Conservation (phyloP, 2,113 vertebrate genomes). For the Phyllostomus discolor region DNA sequence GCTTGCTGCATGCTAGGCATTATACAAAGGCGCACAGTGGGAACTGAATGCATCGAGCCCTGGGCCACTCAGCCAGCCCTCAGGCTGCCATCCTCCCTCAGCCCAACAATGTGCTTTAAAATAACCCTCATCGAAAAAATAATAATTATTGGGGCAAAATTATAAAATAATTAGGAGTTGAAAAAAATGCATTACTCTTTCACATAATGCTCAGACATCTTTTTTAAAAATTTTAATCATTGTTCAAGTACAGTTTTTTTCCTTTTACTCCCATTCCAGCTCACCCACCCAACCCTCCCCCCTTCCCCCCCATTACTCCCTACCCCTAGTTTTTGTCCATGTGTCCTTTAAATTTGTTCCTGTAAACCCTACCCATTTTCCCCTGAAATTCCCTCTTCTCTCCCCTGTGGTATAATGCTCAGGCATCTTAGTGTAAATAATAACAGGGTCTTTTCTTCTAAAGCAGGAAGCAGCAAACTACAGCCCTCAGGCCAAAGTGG, state of each 20-base stretch:
- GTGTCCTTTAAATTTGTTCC: too few relatives aligned
- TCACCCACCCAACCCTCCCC: too few relatives aligned
- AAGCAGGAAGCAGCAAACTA: background rate
- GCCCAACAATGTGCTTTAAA: conserved; percentile 27
- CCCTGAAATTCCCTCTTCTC: too few relatives aligned
- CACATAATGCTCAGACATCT: conserved; percentile 48
- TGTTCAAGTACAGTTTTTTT: too few relatives aligned
- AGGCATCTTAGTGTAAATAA: conserved; percentile 43
- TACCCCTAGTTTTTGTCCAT: too few relatives aligned
- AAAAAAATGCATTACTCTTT: conserved; percentile 55
- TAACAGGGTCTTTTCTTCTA: conserved; percentile 55
- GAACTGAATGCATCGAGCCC: conserved; percentile 58
- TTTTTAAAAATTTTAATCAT: too few relatives aligned
- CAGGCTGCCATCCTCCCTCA: background rate
- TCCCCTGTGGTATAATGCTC: background rate
- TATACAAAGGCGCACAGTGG: conserved; percentile 43
- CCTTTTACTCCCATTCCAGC: too few relatives aligned
- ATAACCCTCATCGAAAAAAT: background rate
- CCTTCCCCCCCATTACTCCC: too few relatives aligned
- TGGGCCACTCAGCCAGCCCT: conserved; percentile 51
- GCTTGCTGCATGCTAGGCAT: background rate
- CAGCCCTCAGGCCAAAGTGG: background rate
- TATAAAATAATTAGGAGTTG: conserved; percentile 65
- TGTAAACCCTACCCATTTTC: too few relatives aligned
- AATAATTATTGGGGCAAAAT: conserved; percentile 45